Conservation (phyloP, 2,113 vertebrate genomes). For the Pelusios castaneus region DNA sequence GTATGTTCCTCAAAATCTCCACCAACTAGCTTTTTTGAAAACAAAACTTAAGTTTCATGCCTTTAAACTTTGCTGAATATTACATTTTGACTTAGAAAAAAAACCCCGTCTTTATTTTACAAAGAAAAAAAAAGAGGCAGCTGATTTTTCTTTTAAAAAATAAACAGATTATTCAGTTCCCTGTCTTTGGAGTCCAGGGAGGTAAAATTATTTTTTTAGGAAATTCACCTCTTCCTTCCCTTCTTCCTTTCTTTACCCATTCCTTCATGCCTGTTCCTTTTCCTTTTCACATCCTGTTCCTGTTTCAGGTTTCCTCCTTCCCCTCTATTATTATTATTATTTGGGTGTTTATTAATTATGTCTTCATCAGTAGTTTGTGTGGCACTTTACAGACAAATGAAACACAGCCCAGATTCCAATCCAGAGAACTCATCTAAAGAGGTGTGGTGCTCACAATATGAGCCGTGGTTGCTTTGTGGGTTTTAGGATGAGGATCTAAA, state of each 20-base stretch:
- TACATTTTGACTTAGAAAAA: background rate
- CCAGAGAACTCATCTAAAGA: background rate
- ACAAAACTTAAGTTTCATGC: background rate
- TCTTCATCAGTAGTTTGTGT: background rate
- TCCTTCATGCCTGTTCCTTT: background rate
- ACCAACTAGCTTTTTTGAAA: background rate
- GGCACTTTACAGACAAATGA: background rate
- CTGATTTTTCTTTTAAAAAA: background rate
- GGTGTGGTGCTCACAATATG: background rate
- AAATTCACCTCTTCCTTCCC: rapidly evolving
- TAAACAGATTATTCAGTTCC: background rate
- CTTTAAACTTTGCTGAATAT: background rate
- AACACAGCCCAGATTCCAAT: background rate
- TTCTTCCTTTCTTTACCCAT: background rate
- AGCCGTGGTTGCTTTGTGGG: background rate
- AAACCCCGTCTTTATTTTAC: background rate
- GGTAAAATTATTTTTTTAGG: background rate
- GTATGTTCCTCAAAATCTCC: background rate
- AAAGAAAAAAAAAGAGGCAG: background rate
- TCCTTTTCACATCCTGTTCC: background rate
- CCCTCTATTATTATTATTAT: background rate
- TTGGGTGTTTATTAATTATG: background rate
- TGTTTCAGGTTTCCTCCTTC: background rate
- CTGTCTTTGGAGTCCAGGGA: background rate
- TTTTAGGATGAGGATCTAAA: background rate